Evolutionary conservation across 1,140 invertebrate genomes (phyloP).

Genomic region (Leguminivora glycinivorella): DNA sequence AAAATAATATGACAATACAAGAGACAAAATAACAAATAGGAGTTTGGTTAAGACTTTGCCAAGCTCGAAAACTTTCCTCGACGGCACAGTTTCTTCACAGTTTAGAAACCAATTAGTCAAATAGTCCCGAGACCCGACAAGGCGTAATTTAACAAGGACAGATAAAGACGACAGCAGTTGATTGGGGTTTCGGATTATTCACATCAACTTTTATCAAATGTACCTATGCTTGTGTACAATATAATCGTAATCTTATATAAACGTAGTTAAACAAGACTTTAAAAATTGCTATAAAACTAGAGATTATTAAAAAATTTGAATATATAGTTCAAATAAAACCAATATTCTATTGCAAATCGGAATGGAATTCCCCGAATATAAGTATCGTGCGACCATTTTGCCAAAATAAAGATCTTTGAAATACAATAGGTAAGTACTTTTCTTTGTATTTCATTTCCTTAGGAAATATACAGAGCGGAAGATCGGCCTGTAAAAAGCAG

Average conservation of each 20-base stretch:
- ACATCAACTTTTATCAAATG: background rate
- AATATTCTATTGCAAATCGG: too few relatives aligned
- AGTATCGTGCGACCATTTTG: background rate
- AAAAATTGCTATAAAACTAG: too few relatives aligned
- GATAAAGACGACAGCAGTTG: background rate
- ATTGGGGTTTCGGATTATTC: background rate
- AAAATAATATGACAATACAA: background rate
- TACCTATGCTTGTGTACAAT: too few relatives aligned
- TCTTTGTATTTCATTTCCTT: background rate
- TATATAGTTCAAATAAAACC: too few relatives aligned
- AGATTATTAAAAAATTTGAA: too few relatives aligned
- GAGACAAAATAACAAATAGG: background rate
- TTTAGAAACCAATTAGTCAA: conserved; percentile 24
- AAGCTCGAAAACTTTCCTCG: conserved; percentile 15
- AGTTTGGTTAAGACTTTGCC: background rate
- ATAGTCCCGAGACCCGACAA: conserved; percentile 1
- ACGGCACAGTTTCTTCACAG: background rate
- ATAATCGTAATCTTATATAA: too few relatives aligned
- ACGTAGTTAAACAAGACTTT: too few relatives aligned
- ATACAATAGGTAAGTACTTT: background rate
- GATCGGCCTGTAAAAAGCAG: background rate
- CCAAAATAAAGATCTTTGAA: background rate
- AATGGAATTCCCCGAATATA: background rate
- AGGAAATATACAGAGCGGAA: background rate
- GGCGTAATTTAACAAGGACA: conserved; percentile 7